phyloP scores from a whole-genome alignment of 1,140 invertebrate species.

The Lasioglossum baleicum region DNA sequence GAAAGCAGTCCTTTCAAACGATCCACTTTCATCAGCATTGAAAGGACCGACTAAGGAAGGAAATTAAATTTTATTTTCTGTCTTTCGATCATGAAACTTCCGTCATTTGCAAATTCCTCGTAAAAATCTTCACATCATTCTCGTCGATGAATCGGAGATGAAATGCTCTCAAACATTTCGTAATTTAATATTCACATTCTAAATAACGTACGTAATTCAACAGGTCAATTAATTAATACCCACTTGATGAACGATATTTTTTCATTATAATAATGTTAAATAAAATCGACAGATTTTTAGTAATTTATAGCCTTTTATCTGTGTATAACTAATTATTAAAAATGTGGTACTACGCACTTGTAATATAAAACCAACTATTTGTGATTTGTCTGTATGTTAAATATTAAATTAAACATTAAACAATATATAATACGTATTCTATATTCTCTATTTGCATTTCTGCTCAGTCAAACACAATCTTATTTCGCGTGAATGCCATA shows the following conservation, averaged over 20 bases:
- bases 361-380: too few species aligned
- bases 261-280: too few species aligned
- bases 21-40: neutral
- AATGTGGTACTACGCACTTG: too few species aligned
- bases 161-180: neutral
- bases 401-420: too few species aligned
- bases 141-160: neutral
- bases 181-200: neutral
- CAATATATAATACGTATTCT: neutral
- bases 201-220: too few species aligned
- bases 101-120: slow-evolving; percentile 9
- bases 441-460: neutral
- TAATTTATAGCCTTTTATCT: too few species aligned
- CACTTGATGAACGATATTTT: too few species aligned
- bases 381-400: neutral
- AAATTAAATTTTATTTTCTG: slow-evolving; percentile 33
- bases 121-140: neutral
- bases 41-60: neutral
- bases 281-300: too few species aligned
- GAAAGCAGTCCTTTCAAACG: neutral
- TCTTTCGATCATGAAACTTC: neutral
- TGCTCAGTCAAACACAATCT: neutral
- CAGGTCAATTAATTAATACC: neutral
- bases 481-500: neutral
- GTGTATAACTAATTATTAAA: too few species aligned